These are phyloP conservation scores for Petrocephalus sullivani DNA, from an alignment of 2,797 vertebrate genomes.

Conservation along the genomic window DNA sequence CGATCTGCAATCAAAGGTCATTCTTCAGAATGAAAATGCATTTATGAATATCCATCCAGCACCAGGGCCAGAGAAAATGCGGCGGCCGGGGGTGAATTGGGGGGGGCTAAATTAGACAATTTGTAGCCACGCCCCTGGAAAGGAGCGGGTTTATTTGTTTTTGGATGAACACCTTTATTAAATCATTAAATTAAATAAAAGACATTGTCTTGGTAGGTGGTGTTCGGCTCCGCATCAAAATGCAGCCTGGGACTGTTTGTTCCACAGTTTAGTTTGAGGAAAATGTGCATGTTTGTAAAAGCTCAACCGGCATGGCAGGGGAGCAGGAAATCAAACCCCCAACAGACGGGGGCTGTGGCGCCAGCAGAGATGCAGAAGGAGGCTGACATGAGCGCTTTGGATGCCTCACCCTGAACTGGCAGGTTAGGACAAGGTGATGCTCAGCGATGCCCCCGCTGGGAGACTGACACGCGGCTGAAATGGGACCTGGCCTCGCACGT, in stretches of 20 bases:
- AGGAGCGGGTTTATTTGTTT: background rate
- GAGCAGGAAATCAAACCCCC: background rate
- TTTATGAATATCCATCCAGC: background rate
- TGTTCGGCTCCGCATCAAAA: background rate
- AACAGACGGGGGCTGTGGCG: background rate
- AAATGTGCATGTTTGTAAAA: background rate
- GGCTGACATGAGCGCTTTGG: background rate
- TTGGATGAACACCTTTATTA: background rate
- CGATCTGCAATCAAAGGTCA: background rate
- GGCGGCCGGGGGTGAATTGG: background rate
- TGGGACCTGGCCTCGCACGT: background rate
- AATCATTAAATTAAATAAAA: background rate
- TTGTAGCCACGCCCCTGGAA: background rate
- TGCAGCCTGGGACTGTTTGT: background rate
- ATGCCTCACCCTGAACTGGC: background rate
- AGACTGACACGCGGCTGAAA: background rate
- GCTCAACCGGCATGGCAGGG: background rate
- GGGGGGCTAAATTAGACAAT: background rate
- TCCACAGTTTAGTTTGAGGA: background rate
- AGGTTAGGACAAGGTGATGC: background rate
- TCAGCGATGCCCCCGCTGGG: background rate
- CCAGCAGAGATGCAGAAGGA: background rate
- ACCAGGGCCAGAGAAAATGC: background rate
- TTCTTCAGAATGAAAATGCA: background rate
- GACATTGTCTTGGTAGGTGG: background rate